A percentile compares a stretch with the other conserved stretches of the same genome.
Conservation (phyloP, 37 sponge, comb jelly and placozoan species). For the Oscarella lobularis region DNA sequence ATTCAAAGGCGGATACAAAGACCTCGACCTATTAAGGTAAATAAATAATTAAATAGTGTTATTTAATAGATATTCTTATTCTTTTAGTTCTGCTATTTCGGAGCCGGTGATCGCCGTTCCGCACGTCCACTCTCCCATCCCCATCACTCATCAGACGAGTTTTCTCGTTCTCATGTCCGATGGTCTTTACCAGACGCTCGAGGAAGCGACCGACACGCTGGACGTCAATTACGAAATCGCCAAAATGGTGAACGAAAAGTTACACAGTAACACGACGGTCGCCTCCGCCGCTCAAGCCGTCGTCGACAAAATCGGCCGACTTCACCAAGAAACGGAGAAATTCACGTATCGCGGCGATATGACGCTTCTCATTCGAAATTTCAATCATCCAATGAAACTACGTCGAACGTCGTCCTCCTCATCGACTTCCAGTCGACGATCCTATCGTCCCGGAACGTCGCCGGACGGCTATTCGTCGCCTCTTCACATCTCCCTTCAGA, state of each 20-base stretch:
- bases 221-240: slow-evolving; percentile 11
- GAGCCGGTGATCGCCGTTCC: slow-evolving; percentile 48
- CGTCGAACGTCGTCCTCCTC: background rate
- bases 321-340: slow-evolving; percentile 29
- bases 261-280: background rate
- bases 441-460: too few species aligned
- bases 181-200: slow-evolving; percentile 73
- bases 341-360: slow-evolving; percentile 51
- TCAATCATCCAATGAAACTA: slow-evolving; percentile 4
- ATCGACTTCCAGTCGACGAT: too few species aligned
- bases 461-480: too few species aligned
- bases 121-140: slow-evolving; percentile 12
- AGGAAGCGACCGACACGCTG: slow-evolving; percentile 11
- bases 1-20: slow-evolving; percentile 82
- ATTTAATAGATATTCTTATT: background rate
- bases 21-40: slow-evolving; percentile 74
- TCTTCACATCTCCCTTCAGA: too few species aligned
- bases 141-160: slow-evolving; percentile 5
- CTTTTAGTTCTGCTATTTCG: background rate
- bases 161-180: slow-evolving; percentile 75
- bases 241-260: background rate
- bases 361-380: slow-evolving; percentile 48
- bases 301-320: slow-evolving; percentile 16
- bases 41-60: background rate
- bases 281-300: slow-evolving; percentile 3